phyloP scores from a whole-genome alignment of 2,888 invertebrate species.

The Yponomeuta sedellus region DNA sequence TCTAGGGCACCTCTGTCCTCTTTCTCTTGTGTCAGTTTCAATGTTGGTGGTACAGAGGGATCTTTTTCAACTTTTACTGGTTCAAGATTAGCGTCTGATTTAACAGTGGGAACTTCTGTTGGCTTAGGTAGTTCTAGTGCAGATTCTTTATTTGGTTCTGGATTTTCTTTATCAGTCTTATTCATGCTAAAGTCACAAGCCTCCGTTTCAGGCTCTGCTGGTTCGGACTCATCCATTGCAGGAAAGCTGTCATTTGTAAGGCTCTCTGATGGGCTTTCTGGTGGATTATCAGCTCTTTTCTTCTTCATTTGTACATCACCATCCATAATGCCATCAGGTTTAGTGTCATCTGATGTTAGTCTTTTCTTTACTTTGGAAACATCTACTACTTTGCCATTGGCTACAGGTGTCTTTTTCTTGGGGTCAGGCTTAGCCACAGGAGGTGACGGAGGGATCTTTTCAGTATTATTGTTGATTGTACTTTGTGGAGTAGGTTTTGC shows the following conservation, averaged over 20 bases:
- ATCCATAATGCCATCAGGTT: constrained; percentile 77
- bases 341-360: constrained; percentile 67
- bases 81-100: constrained; percentile 49
- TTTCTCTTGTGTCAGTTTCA: constrained; percentile 50
- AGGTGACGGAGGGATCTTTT: constrained; percentile 51
- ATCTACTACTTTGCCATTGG: constrained; percentile 66
- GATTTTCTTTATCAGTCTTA: constrained; percentile 61
- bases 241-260: constrained; percentile 91
- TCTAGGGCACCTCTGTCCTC: constrained; percentile 59
- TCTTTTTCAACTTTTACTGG: constrained; percentile 62
- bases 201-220: constrained; percentile 66
- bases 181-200: constrained; percentile 69
- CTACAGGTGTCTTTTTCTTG: constrained; percentile 49
- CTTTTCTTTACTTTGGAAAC: constrained; percentile 77
- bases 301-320: constrained; percentile 78
- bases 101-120: constrained; percentile 49
- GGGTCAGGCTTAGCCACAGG: constrained; percentile 53
- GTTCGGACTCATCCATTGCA: constrained; percentile 82
- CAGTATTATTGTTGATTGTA: constrained; percentile 60
- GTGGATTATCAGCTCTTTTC: constrained; percentile 69
- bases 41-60: constrained; percentile 40
- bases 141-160: constrained; percentile 55
- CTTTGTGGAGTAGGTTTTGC: constrained; percentile 52
- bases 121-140: constrained; percentile 49
- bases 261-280: constrained; percentile 89